A percentile compares a stretch with the other conserved stretches of the same genome.
Conservation (phyloP, 2,888 invertebrate species). For the Electrophaes corylata region DNA sequence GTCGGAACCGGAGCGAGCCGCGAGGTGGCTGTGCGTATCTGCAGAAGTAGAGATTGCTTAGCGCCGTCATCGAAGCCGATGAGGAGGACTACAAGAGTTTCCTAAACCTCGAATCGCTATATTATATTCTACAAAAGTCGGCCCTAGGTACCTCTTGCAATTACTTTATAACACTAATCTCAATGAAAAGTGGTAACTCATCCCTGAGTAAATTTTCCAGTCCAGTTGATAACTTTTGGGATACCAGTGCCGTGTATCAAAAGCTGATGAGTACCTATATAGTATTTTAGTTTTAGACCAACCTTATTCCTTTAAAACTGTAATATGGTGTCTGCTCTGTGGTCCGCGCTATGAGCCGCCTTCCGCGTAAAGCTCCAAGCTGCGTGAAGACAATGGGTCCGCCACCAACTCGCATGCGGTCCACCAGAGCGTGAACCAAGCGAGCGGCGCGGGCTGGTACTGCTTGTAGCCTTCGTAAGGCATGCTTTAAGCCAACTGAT, state of each 20-base stretch:
- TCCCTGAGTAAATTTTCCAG: too few species aligned
- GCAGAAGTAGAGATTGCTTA: not conserved
- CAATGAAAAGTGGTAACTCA: too few species aligned
- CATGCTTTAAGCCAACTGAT: slow-evolving; percentile 77
- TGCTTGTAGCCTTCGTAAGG: slow-evolving; percentile 73
- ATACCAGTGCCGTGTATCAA: too few species aligned
- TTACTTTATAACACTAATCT: too few species aligned
- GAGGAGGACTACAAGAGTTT: too few species aligned
- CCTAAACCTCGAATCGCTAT: too few species aligned
- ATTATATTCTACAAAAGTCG: too few species aligned
- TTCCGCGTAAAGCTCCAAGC: slow-evolving; percentile 70
- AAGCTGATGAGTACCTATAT: too few species aligned
- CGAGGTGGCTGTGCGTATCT: slow-evolving; percentile 80
- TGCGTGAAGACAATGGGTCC: slow-evolving; percentile 72
- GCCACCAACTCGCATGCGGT: slow-evolving; percentile 81
- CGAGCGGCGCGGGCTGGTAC: slow-evolving; percentile 78
- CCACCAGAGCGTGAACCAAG: slow-evolving; percentile 77
- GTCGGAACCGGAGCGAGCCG: slow-evolving; percentile 79
- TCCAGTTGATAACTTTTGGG: too few species aligned
- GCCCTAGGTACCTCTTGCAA: too few species aligned
- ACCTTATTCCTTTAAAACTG: slow-evolving; percentile 81
- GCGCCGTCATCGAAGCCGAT: too few species aligned
- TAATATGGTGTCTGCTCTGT: slow-evolving; percentile 71
- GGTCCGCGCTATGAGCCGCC: slow-evolving; percentile 72
- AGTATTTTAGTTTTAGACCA: not conserved